These are phyloP conservation scores for Pseudachorutes palmiensis DNA, from an alignment of 1,140 invertebrate genomes.

Conservation along the genomic window DNA sequence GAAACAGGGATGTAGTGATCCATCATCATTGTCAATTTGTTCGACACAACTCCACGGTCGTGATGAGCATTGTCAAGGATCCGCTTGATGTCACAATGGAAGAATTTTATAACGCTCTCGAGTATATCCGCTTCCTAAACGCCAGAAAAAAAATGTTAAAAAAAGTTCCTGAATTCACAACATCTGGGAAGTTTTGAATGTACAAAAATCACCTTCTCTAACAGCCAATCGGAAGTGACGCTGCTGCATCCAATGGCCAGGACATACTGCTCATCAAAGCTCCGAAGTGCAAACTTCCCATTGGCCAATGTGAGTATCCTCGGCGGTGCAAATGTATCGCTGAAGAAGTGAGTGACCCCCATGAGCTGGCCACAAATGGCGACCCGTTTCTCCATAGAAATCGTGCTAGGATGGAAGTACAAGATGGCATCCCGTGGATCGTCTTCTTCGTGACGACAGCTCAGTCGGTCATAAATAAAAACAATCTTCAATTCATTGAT, in stretches of 20 bases:
- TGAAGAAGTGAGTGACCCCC: conserved; percentile 67
- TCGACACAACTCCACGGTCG: conserved; percentile 50
- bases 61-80: conserved; percentile 53
- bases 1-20: conserved; percentile 74
- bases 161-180: neutral
- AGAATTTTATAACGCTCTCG: conserved; percentile 63
- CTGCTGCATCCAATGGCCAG: conserved; percentile 74
- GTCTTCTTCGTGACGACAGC: conserved; percentile 65
- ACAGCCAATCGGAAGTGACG: conserved; percentile 67
- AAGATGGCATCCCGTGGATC: conserved; percentile 74
- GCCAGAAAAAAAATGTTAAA: neutral
- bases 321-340: conserved; percentile 61
- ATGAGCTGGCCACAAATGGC: conserved; percentile 72
- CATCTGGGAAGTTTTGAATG: neutral
- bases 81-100: conserved; percentile 64
- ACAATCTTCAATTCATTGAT: conserved; percentile 75
- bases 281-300: conserved; percentile 71
- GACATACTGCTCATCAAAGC: conserved; percentile 62
- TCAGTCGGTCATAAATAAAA: conserved; percentile 74
- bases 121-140: conserved; percentile 54
- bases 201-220: conserved; percentile 49
- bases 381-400: conserved; percentile 57
- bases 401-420: conserved; percentile 81
- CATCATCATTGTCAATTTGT: conserved; percentile 71
- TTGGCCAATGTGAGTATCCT: conserved; percentile 65